Evolutionary conservation across 1,140 invertebrate genomes (phyloP).

Genomic region (Apolygus lucorum): DNA sequence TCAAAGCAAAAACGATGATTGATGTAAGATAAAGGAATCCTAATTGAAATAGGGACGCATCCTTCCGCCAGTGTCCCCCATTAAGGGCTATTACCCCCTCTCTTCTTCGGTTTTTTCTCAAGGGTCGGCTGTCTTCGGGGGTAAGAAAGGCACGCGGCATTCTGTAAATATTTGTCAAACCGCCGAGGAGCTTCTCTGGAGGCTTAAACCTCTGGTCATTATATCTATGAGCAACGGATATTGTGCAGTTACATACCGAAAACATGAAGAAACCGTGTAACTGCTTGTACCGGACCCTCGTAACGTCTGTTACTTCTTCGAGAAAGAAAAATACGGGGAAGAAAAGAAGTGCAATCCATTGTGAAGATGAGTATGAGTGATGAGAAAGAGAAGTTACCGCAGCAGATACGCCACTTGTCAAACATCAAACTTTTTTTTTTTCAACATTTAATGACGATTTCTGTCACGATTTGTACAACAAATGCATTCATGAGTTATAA

Average conservation of each 20-base stretch:
- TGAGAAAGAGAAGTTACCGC: too few relatives aligned
- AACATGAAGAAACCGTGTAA: conserved; percentile 7
- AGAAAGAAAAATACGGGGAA: neutral
- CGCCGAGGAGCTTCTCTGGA: too few relatives aligned
- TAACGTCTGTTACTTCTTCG: neutral
- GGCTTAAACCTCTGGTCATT: neutral
- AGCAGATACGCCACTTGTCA: too few relatives aligned
- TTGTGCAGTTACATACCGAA: conserved; percentile 16
- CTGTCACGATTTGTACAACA: too few relatives aligned
- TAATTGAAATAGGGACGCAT: conserved; percentile 13
- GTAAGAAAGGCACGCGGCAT: neutral
- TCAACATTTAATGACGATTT: too few relatives aligned
- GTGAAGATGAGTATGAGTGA: too few relatives aligned
- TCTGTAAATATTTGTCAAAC: conserved; percentile 11
- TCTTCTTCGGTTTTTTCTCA: neutral
- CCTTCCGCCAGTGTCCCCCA: neutral
- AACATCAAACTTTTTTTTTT: too few relatives aligned
- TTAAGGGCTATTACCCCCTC: conserved; percentile 5
- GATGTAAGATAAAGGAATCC: conserved; percentile 4
- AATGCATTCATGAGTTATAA: too few relatives aligned
- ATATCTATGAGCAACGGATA: neutral
- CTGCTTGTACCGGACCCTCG: neutral
- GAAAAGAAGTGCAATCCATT: too few relatives aligned
- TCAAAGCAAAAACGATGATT: neutral
- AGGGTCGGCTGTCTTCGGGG: neutral